phyloP scores from a whole-genome alignment of 2,888 invertebrate species.

The Emmelina monodactyla region DNA sequence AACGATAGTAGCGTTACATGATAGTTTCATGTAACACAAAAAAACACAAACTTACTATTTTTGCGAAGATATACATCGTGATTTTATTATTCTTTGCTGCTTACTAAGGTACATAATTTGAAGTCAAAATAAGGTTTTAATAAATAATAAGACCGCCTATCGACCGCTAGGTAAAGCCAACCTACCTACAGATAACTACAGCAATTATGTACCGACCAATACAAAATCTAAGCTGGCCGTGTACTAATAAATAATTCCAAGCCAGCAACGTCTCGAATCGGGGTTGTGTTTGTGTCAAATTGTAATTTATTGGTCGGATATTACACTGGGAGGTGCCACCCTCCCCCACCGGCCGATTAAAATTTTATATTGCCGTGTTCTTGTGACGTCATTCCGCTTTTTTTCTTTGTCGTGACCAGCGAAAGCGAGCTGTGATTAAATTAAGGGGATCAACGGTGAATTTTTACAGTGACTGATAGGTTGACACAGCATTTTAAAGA shows the following conservation, averaged over 20 bases:
- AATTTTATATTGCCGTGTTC: constrained; percentile 57
- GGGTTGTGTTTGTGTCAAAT: constrained; percentile 63
- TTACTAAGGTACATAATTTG: too few relatives aligned
- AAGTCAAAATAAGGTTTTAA: too few relatives aligned
- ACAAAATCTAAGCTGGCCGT: constrained; percentile 16
- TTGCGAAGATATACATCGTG: too few relatives aligned
- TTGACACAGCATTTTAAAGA: constrained; percentile 59
- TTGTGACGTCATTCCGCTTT: constrained; percentile 53
- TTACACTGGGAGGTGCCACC: constrained; percentile 30
- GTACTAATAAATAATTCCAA: constrained; percentile 54
- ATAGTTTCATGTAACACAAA: too few relatives aligned
- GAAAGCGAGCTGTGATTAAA: constrained; percentile 64
- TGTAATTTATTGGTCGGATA: constrained; percentile 63
- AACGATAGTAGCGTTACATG: too few relatives aligned
- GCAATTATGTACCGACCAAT: constrained; percentile 13
- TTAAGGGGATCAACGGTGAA: constrained; percentile 61
- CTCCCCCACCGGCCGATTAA: constrained; percentile 36
- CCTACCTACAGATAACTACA: too few relatives aligned
- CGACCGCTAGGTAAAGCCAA: too few relatives aligned
- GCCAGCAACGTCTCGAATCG: constrained; percentile 42
- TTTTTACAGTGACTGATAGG: constrained; percentile 64
- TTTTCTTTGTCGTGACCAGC: constrained; percentile 55
- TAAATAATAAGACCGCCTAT: too few relatives aligned
- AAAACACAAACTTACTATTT: too few relatives aligned
- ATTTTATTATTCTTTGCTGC: too few relatives aligned